A percentile compares a stretch with the other conserved stretches of the same genome.
phyloP scores from a whole-genome alignment of 2,888 invertebrate genomes.

The Achlya flavicornis region DNA sequence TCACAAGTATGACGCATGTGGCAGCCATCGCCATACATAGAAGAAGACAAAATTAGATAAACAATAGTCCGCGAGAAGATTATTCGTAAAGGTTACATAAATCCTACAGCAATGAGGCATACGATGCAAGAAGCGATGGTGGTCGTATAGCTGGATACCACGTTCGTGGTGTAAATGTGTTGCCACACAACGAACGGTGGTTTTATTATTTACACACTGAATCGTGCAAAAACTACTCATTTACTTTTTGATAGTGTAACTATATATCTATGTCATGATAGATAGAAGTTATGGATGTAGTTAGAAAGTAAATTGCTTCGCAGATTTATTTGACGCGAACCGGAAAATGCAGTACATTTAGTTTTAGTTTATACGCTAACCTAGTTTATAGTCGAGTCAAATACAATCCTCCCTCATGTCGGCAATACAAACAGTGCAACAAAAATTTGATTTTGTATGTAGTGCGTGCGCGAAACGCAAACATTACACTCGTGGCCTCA shows the following conservation, averaged over 20 bases:
- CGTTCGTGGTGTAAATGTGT: too few species aligned
- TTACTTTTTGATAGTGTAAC: background rate
- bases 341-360: background rate
- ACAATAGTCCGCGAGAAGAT: too few species aligned
- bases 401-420: slow-evolving; percentile 1
- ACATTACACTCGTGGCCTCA: background rate
- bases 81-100: too few species aligned
- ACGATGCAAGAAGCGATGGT: too few species aligned
- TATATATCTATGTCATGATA: background rate
- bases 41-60: too few species aligned
- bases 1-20: too few species aligned
- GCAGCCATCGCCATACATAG: too few species aligned
- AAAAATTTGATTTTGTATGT: background rate
- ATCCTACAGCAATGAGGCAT: too few species aligned
- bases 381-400: slow-evolving; percentile 3
- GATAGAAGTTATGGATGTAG: slow-evolving; percentile 1
- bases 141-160: too few species aligned
- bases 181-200: background rate
- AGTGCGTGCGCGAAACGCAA: slow-evolving; percentile 2
- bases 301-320: background rate
- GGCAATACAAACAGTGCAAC: slow-evolving; percentile 2
- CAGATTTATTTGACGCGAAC: slow-evolving; percentile 3
- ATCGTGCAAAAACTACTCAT: background rate
- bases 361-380: background rate
- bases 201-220: background rate